These are phyloP conservation scores for Chymomyza costata DNA, from an alignment of 1,140 invertebrate species.

Conservation along the genomic window DNA sequence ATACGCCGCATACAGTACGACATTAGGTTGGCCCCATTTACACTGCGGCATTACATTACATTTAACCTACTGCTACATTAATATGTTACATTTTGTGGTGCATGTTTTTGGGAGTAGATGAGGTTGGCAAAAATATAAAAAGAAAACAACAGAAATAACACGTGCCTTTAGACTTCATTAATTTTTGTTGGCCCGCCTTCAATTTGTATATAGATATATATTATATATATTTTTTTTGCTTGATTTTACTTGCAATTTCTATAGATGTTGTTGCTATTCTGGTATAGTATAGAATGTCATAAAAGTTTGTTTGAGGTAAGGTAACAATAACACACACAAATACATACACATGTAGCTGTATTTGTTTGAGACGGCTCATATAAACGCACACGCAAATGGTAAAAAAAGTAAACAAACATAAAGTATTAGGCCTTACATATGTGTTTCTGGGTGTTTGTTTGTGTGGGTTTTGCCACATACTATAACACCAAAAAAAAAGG, in stretches of 20 bases:
- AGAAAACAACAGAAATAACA: too few species aligned
- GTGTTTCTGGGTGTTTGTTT: slow-evolving; percentile 5
- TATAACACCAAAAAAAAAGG: too few species aligned
- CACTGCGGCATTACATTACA: slow-evolving; percentile 2
- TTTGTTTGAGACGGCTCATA: slow-evolving; percentile 11
- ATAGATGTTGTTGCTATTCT: not conserved
- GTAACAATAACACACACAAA: slow-evolving; percentile 52
- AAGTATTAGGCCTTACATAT: too few species aligned
- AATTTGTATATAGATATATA: too few species aligned
- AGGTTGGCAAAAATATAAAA: too few species aligned
- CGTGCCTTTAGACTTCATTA: too few species aligned
- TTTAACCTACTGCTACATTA: too few species aligned
- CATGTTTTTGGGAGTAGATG: too few species aligned
- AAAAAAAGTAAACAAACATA: slow-evolving; percentile 58
- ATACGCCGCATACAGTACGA: slow-evolving; percentile 38
- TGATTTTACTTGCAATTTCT: too few species aligned
- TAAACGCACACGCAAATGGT: slow-evolving; percentile 47
- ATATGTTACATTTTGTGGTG: too few species aligned
- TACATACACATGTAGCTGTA: slow-evolving; percentile 1
- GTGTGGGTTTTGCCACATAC: not conserved
- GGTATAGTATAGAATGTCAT: slow-evolving; percentile 34
- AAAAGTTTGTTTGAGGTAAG: slow-evolving; percentile 66
- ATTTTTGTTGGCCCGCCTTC: too few species aligned
- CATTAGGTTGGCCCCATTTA: slow-evolving; percentile 36
- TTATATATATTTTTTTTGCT: not conserved